Evolutionary conservation across 2,113 vertebrate species (phyloP), one percentile per base, ranked within the genome.

Genomic region (Australoheros scitulus): DNA sequence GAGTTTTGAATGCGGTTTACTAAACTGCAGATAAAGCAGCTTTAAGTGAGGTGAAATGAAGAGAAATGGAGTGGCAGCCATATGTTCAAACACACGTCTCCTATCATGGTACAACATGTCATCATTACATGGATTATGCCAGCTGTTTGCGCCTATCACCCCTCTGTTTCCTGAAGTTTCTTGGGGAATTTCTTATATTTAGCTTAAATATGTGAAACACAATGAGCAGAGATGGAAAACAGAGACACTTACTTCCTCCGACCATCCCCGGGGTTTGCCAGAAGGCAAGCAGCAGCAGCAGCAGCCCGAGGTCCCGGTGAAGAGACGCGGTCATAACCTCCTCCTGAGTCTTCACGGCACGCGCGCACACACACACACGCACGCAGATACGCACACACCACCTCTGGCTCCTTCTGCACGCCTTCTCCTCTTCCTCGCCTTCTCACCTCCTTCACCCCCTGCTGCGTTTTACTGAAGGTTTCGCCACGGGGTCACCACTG

Each of bases 211-310:
- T 56, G 14, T 38, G 4, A n/a, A 26, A 41, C 41, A 20, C 14
- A 56, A 20, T 63, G 8, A 38, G 61, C 20, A 65, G 34, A 60
- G 10, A 61, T 29, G 24, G 17, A 61, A 32, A 61, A 32, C 76
- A 1, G 58, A 20, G 7, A 47, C 57, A 93, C 93, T 91, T 63
- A 94, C 93, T 92, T 61, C 78, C 93, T 80, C 56, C 81, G 9
- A 92, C 92, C 87, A 84, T 59, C 74, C 22, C 63, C 2, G 88
- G 85, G 13, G 88, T 84, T 9, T 60, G 78, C 85, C 87, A 87
- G 85, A 84, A 92, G 90, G 88, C 77, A 75, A 91, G 84, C 91
- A 87, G 81, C 64, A 80, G 81, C 64, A 80, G 87, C 88, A 89
- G 74, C 85, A 92, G 87, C 87, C 85, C 74, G 55, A 43, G 70